Base-by-base conservation (phyloP, 2,888 invertebrate species). In the Nymphalis c-album region DNA sequence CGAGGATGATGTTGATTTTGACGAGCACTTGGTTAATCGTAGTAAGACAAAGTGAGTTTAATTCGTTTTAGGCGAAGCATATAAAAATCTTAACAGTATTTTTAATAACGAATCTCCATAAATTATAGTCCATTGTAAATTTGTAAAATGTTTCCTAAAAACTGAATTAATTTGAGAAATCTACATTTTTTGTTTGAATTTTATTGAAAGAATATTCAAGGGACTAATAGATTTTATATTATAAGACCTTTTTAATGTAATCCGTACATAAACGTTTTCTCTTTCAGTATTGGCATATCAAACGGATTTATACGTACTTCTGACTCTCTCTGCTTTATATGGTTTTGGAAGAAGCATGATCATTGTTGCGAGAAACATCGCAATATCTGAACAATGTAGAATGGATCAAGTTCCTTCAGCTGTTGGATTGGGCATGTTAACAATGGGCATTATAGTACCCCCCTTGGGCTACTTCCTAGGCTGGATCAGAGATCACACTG, bases 271-370 rank as follows among this genome's bases (percentile, higher is more conserved):
- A 40, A 40, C 13, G 3, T 40, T 40, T 40, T 40, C 40, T 40
- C 55, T 90, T 86, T 74, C 87, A 94, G 95, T 94, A 60, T 78
- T 96, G 74, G 95, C 94, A 0, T 93, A 94, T 74, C 94, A 94
- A 76, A 91, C 92, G 0, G 88, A 93, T 40, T 85, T 94, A 46
- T 80, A 80, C 0, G 83, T 90, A 7, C 80, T 96, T 47, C 85
- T 95, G 7, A 74, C 85, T 0, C 90, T 94, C 82, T 93, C 95
- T 1, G 86, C 93, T 13, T 80, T 96, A 0, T 94, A 94, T 75
- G 96, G 96, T n/a, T 94, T 95, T 76, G 93, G 95, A 31, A 94
- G 96, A 73, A 95, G 96, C 61, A 94, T 95, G 77, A 94, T 95
- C 0, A 94, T 96, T n/a, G 94, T 96, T 0, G 95, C 95, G 72